Evolutionary conservation across 2,113 vertebrate genomes (phyloP).

Genomic region (Rhinichthys klamathensis): DNA sequence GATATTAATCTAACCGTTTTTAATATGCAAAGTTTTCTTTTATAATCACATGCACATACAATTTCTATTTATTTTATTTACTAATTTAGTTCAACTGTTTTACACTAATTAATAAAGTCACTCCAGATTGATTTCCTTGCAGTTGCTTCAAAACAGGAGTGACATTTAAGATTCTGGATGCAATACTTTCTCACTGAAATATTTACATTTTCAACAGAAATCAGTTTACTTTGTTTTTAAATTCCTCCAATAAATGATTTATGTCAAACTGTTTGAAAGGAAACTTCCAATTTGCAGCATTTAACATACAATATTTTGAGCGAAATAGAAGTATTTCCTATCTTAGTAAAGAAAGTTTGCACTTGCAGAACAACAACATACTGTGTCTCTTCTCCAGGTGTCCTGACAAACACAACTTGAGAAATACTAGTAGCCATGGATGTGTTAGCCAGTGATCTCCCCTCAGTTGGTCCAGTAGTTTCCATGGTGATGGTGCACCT

Average conservation of each 20-base stretch:
- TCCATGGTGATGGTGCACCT: constrained; percentile 17
- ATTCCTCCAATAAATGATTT: background rate
- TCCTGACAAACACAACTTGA: background rate
- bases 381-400: background rate
- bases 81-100: background rate
- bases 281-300: background rate
- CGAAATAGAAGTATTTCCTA: background rate
- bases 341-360: background rate
- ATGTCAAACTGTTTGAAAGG: background rate
- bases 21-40: background rate
- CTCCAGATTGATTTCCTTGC: background rate
- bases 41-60: background rate
- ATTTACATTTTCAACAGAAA: background rate
- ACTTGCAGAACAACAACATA: background rate
- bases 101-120: background rate
- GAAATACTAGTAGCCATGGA: background rate
- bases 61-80: background rate
- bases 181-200: background rate
- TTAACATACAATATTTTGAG: background rate
- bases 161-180: background rate
- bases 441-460: background rate
- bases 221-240: background rate
- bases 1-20: background rate
- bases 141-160: background rate
- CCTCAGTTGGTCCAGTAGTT: background rate